Evolutionary conservation across 2,113 vertebrate species (phyloP), one percentile per base, ranked within the genome.

Genomic region (Anolis sagrei): DNA sequence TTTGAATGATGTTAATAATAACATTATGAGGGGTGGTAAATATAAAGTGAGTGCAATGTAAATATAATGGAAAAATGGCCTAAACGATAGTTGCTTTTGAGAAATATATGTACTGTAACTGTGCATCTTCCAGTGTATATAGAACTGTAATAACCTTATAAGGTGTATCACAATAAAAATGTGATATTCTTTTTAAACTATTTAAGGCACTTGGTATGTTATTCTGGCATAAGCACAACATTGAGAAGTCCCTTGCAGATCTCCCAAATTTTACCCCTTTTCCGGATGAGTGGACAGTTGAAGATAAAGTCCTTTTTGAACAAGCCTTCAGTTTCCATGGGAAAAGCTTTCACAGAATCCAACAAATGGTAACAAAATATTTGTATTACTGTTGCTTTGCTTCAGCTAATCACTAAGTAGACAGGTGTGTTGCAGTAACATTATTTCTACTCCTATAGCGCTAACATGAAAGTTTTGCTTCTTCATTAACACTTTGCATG

Each of bases 311-410:
- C 90, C 95, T 99, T 6, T 99, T 99, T 94, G 99, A 99, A 86
- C 99, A 99, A 94, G 99, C 98, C 72, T 99, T 99, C 96, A 99
- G 99, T 93, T 99, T 99, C 93, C 99, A 99, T 39, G 98, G 99
- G 79, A 99, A 99, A 96, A 99, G 99, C 95, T 99, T 99, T 93
- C 99, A 99, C 94, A 97, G 99, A 93, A 99, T 99, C 91, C 99
- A 99, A 90, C 99, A 99, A 96, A 99, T 99, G 99, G 99, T 99
- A 96, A 88, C 92, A 81, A 91, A 80, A 49, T 88, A 21, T 9
- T 87, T 89, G 78, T 58, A 87, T 83, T 23, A 62, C 32, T 79
- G 1, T 29, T 68, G 77, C 32, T 74, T 44, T 74, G 39, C 9
- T 19, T 70, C 18, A 44, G 39, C 39, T 44, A 44, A 44, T 44